Conservation (phyloP, 2,888 invertebrate species). For the Clitarchus hookeri region DNA sequence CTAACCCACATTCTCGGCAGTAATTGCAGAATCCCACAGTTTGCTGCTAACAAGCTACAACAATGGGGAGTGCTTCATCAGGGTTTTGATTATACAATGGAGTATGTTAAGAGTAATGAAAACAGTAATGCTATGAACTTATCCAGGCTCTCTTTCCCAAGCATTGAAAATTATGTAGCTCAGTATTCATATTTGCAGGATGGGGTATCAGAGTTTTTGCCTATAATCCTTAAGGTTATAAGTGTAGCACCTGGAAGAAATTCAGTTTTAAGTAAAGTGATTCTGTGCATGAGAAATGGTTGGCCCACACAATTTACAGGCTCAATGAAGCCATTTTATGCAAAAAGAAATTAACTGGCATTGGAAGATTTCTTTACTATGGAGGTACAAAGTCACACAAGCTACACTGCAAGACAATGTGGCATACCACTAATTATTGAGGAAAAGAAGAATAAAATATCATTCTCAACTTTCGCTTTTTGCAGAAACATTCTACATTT, state of each 20-base stretch:
- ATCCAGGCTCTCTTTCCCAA: neutral
- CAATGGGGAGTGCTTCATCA: conserved; percentile 49
- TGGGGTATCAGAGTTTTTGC: neutral
- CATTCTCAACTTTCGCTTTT: too few species aligned
- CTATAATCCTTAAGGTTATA: neutral
- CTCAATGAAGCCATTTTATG: too few species aligned
- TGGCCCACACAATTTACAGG: neutral
- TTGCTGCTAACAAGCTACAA: conserved; percentile 49
- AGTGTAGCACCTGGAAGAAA: neutral
- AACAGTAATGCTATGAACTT: conserved; percentile 39
- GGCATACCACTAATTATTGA: too few species aligned
- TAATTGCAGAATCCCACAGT: conserved; percentile 46
- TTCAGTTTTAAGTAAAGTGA: neutral
- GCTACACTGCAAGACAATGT: too few species aligned
- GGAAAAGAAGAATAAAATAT: too few species aligned
- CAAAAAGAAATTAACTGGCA: too few species aligned
- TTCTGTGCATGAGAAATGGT: neutral
- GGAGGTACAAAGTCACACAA: conserved; percentile 17
- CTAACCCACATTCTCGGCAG: conserved; percentile 50
- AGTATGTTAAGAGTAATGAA: conserved; percentile 38
- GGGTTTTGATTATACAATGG: conserved; percentile 47
- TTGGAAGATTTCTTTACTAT: conserved; percentile 19
- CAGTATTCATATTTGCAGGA: neutral
- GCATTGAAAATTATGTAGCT: neutral
- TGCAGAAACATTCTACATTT: too few species aligned